Evolutionary conservation across 1,140 invertebrate genomes (phyloP).

Genomic region (Pinna nobilis): DNA sequence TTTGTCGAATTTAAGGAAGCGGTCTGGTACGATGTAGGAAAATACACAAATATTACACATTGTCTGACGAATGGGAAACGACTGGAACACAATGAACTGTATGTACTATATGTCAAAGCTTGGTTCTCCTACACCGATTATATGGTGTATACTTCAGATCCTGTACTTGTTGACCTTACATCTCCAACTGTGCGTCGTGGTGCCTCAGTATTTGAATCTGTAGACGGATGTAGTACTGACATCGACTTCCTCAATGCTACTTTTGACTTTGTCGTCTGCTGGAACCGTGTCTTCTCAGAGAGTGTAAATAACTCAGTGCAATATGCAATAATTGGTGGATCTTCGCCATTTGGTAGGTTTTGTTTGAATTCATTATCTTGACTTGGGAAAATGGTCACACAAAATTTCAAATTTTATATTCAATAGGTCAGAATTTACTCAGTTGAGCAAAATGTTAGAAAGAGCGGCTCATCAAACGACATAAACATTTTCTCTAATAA

Average conservation of each 20-base stretch:
- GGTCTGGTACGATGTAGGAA: constrained; percentile 43
- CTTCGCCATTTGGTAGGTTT: constrained; percentile 17
- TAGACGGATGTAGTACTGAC: constrained; percentile 28
- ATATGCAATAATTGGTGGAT: background rate
- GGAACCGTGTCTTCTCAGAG: constrained; percentile 14
- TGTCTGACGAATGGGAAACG: constrained; percentile 32
- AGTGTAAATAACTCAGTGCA: background rate
- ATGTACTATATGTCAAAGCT: constrained; percentile 37
- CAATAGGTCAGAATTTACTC: too few relatives aligned
- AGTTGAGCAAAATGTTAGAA: too few relatives aligned
- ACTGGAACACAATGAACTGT: constrained; percentile 20
- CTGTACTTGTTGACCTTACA: constrained; percentile 40
- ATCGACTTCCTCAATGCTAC: constrained; percentile 33
- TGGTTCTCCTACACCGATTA: constrained; percentile 31
- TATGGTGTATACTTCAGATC: constrained; percentile 25
- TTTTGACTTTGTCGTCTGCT: constrained; percentile 1
- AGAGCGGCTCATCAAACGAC: too few relatives aligned
- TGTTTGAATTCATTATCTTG: too few relatives aligned
- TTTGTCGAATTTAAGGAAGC: constrained; percentile 30
- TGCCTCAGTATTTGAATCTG: constrained; percentile 27
- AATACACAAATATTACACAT: constrained; percentile 11
- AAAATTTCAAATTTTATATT: too few relatives aligned
- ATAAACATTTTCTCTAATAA: too few relatives aligned
- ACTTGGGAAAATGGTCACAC: too few relatives aligned
- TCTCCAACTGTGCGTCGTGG: constrained; percentile 35